phyloP scores from a whole-genome alignment of 2,888 invertebrate species.

The Crocallis elinguaria region DNA sequence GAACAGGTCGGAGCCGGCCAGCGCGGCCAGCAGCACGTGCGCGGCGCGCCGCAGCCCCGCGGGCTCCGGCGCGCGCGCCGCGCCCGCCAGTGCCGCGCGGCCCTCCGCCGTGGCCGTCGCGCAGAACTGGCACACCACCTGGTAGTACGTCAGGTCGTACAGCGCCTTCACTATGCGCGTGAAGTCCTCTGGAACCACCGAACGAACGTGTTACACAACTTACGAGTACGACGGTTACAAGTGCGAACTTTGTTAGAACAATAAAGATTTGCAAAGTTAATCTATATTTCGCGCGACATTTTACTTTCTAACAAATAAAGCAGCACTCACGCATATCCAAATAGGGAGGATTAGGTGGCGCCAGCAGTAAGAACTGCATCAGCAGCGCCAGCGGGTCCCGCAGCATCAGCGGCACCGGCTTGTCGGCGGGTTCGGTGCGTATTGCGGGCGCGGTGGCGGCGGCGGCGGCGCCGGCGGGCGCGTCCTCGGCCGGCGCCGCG shows the following conservation, averaged over 20 bases:
- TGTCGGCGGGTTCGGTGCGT: conserved; percentile 24
- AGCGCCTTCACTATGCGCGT: conserved; percentile 94
- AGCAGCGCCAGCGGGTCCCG: conserved; percentile 94
- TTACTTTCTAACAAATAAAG: conserved; percentile 53
- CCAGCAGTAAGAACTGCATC: conserved; percentile 93
- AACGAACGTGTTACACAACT: too few species aligned
- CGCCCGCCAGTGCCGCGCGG: conserved; percentile 76
- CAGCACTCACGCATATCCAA: conserved; percentile 90
- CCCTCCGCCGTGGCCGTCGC: conserved; percentile 87
- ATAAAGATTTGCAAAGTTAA: too few species aligned
- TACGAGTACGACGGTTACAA: neutral
- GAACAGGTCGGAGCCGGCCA: conserved; percentile 83
- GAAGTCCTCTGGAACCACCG: conserved; percentile 93
- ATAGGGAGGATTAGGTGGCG: conserved; percentile 90
- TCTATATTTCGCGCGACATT: too few species aligned
- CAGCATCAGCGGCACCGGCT: conserved; percentile 91
- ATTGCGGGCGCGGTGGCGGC: conserved; percentile 36
- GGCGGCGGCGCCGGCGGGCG: conserved; percentile 10
- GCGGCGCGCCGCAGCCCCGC: conserved; percentile 49
- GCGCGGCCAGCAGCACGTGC: conserved; percentile 56
- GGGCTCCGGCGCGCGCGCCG: conserved; percentile 39
- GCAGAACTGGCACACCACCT: conserved; percentile 92
- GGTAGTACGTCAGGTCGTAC: conserved; percentile 95
- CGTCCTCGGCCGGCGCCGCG: conserved; percentile 21
- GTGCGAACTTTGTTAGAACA: too few species aligned